A percentile compares a stretch with the other conserved stretches of the same genome.
Evolutionary conservation across 2,888 invertebrate species (phyloP).

Genomic region (Apoda limacodes): DNA sequence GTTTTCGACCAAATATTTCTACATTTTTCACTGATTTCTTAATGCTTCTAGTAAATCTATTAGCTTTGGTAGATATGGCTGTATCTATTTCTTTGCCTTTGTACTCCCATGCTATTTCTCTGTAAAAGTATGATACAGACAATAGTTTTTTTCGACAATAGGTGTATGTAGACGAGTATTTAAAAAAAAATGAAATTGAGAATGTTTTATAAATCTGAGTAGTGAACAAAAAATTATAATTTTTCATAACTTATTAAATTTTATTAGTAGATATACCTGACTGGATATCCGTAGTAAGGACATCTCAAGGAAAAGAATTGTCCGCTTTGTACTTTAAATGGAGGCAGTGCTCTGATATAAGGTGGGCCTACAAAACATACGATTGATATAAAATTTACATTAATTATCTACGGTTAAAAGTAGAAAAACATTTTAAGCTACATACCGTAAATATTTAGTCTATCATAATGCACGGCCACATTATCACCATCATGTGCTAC

Average conservation of each 20-base stretch:
- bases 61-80: conserved; percentile 33
- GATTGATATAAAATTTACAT: conserved; percentile 3
- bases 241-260: conserved; percentile 3
- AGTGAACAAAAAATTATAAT: neutral
- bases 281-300: conserved; percentile 88
- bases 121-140: too few relatives aligned
- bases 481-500: conserved; percentile 54
- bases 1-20: conserved; percentile 60
- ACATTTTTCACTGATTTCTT: conserved; percentile 39
- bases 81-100: conserved; percentile 55
- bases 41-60: conserved; percentile 43
- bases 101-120: conserved; percentile 63
- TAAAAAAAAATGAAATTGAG: too few relatives aligned
- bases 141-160: too few relatives aligned
- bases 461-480: conserved; percentile 38
- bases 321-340: conserved; percentile 85
- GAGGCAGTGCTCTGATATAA: conserved; percentile 79
- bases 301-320: conserved; percentile 80
- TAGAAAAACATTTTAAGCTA: conserved; percentile 4
- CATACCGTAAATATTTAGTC: conserved; percentile 68
- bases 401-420: too few relatives aligned
- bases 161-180: too few relatives aligned
- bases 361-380: too few relatives aligned
- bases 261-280: conserved; percentile 50
- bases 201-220: neutral